Base-by-base conservation (phyloP, 2,888 invertebrate species). In the Plutella xylostella region DNA sequence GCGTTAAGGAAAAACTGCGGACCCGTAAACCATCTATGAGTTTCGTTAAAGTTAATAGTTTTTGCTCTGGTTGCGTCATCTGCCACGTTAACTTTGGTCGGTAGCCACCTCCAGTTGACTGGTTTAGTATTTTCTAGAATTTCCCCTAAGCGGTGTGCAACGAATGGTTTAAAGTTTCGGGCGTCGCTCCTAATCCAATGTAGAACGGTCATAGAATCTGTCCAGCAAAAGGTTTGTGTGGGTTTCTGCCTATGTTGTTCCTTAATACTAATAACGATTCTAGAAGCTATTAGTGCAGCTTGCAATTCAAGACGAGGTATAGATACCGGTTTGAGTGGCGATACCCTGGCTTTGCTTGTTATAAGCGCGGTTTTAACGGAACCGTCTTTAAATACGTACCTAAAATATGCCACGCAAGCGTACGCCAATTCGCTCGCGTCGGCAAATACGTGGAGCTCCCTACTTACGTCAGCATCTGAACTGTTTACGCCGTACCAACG, bases 171-270 rank as follows among this genome's bases (percentile, higher is more conserved):
- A 30, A 48, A 49, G 3, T 39, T 17, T 7, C 48, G 30, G 1
- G 48, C 53, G 52, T 48, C 48, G 21, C 40, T 45, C 11, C 48
- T 45, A 1, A 48, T 14, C 50, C 50, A 46, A 20, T 34, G 31
- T 1, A 50, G 30, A 2, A 50, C 48, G 1, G 46, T 50, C 3
- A 31, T 3, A 1, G 41, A 43, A 28, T 50, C 48, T 9, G 43
- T 33, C 50, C 50, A 50, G 25, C 28, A 45, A 22, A 37, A 31
- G 3, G 6, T 15, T 30, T n/a, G 4, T 18, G 4, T 15, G 2
- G 48, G 41, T n/a, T 46, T n/a, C 11, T 12, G 28, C n/a, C 22
- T n/a, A 28, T 48, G 46, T 5, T 43, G 34, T 1, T 50, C 31
- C 2, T 18, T 12, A 12, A 50, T 31, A 17, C 33, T 39, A 3